Base-by-base conservation (phyloP, 2,888 invertebrate genomes). In the Cepaea hortensis region DNA sequence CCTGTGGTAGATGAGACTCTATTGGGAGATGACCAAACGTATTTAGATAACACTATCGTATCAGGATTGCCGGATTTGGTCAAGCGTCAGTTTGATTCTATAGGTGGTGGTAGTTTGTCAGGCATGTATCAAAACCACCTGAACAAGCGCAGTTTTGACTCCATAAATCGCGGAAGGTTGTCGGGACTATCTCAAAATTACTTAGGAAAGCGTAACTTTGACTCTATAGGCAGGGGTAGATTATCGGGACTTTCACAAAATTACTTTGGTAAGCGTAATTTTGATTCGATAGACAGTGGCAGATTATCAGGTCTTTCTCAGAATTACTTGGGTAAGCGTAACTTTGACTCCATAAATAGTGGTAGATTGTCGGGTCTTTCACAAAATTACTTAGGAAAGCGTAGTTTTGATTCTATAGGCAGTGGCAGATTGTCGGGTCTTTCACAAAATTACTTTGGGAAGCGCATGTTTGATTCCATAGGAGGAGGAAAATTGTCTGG, bases 401-500 rank as follows among this genome's bases (percentile, higher is more conserved):
- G 76, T 15, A 46, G 11, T 11, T 84, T 76, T 76, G 84, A 76
- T n/a, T 48, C 84, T 20, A 84, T 84, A 61, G 83, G 75, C 2
- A 35, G 72, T 13, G 72, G 75, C 35, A 23, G 61, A 18, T 35
- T 83, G 62, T 73, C 83, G 13, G 83, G 83, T 35, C 46, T 83
- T 5, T 3, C 61, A 6, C 83, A 83, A 83, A 83, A 83, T 35
- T 62, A 83, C 35, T 2, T 75, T 1, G 75, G 62, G 1, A 83
- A 85, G 48, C 68, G 85, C 13, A 18, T 9, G 1, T 85, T 85
- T 62, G 85, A 85, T 20, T 81, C 81, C 20, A 85, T 85, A 61
- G 62, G 62, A 9, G n/a, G 46, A 7, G 65, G 72, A 11, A 68
- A 46, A 11, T n/a, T 81, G n/a, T 61, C 70, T 0, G 85, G 85